These are phyloP conservation scores for Dufourea novaeangliae DNA, from an alignment of 1,140 invertebrate species.

Conservation along the genomic window DNA sequence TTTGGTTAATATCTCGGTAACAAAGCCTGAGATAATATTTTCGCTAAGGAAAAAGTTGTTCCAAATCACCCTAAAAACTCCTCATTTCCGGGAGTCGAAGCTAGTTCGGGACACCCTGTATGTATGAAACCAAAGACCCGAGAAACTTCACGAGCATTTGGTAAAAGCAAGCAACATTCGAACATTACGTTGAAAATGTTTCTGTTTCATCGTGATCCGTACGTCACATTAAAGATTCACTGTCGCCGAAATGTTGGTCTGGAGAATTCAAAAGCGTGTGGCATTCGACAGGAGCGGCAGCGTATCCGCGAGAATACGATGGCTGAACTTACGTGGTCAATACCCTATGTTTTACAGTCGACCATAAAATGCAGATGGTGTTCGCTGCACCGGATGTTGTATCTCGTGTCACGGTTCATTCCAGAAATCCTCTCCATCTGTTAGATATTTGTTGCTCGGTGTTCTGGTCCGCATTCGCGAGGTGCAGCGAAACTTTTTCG, in stretches of 20 bases:
- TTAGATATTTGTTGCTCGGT: conserved; percentile 25
- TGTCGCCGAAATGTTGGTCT: not conserved
- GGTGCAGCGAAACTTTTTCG: conserved; percentile 19
- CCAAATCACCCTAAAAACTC: no score
- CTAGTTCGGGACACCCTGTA: no score
- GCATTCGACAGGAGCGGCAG: conserved; percentile 30
- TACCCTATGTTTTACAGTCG: conserved; percentile 51
- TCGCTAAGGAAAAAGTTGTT: no score
- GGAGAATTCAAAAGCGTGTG: conserved; percentile 28
- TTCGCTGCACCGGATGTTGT: conserved; percentile 36
- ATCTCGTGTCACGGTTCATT: conserved; percentile 47
- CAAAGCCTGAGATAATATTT: no score
- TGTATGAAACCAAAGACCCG: no score
- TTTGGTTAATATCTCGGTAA: no score
- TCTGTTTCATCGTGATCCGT: no score
- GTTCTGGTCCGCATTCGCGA: conserved; percentile 5
- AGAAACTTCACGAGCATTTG: no score
- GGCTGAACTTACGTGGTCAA: conserved; percentile 31
- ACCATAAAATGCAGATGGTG: conserved; percentile 57
- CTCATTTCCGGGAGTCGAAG: no score
- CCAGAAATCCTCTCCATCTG: conserved; percentile 53
- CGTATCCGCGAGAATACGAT: conserved; percentile 40
- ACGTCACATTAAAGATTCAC: no score
- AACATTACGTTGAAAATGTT: no score
- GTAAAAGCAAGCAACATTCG: no score